Evolutionary conservation across 2,888 invertebrate genomes (phyloP).

Genomic region (Hybos culiciformis): DNA sequence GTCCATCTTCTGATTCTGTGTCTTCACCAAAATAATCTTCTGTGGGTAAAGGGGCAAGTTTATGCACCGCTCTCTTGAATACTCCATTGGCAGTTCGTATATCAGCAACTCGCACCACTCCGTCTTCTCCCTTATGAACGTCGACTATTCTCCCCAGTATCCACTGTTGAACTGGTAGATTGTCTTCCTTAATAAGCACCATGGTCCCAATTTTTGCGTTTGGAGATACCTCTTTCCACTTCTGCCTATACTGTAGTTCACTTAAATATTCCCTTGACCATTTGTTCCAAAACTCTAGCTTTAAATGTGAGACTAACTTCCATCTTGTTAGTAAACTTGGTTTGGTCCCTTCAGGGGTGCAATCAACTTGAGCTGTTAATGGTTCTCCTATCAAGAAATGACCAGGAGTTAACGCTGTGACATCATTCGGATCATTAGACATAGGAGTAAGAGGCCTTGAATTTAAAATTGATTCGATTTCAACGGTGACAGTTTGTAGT

Average conservation of each 20-base stretch:
- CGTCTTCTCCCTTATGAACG: not conserved
- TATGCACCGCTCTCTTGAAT: not conserved
- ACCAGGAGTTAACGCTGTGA: not conserved
- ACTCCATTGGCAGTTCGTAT: not conserved
- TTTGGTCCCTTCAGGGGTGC: not conserved
- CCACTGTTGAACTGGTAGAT: not conserved
- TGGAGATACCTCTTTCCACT: not conserved
- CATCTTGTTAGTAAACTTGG: not conserved
- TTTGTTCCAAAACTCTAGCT: not conserved
- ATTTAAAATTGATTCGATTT: conserved; percentile 17
- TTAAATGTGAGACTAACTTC: not conserved
- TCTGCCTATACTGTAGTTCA: not conserved
- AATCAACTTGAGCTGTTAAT: not conserved
- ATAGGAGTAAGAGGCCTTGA: conserved; percentile 15
- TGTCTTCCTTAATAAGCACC: not conserved
- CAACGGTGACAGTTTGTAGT: conserved; percentile 12
- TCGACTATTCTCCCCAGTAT: not conserved
- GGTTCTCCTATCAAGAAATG: not conserved
- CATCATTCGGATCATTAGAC: conserved; percentile 15
- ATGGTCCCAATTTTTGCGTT: not conserved
- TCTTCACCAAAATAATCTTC: too few relatives aligned
- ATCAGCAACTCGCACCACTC: not conserved
- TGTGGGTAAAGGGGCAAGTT: not conserved
- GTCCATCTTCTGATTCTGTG: too few relatives aligned
- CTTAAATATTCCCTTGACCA: not conserved